A percentile compares a stretch with the other conserved stretches of the same genome.
Evolutionary conservation across 1,140 invertebrate species (phyloP).

Genomic region (Diploscapter pachys): DNA sequence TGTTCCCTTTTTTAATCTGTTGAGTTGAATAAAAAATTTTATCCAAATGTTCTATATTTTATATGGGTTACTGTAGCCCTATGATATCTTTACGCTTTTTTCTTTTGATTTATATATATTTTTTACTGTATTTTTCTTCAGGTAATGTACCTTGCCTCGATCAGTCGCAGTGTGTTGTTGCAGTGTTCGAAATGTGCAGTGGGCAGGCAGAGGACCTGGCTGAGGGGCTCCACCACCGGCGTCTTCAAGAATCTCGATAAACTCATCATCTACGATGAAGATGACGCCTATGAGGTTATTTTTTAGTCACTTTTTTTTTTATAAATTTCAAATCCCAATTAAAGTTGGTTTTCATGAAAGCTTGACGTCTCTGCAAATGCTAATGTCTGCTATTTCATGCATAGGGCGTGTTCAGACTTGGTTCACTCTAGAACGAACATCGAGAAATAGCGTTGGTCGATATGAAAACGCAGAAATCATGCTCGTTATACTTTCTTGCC

Average conservation of each 20-base stretch:
- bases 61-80: not conserved
- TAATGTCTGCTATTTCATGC: not conserved
- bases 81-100: not conserved
- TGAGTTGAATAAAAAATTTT: no score
- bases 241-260: constrained; percentile 29
- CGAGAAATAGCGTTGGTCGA: not conserved
- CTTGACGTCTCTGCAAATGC: not conserved
- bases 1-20: no score
- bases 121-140: not conserved
- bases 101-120: not conserved
- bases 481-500: not conserved
- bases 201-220: constrained; percentile 5
- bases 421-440: not conserved
- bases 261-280: constrained; percentile 24
- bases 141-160: constrained; percentile 4
- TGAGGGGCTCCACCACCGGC: constrained; percentile 20
- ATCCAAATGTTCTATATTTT: no score
- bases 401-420: not conserved
- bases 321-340: not conserved
- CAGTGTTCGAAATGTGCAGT: constrained; percentile 13
- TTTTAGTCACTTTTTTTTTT: not conserved
- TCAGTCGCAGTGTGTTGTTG: not conserved
- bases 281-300: constrained; percentile 26
- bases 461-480: not conserved
- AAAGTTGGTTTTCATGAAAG: not conserved